Base-by-base conservation (phyloP, 1,140 invertebrate genomes). In the Calliphora vicina region DNA sequence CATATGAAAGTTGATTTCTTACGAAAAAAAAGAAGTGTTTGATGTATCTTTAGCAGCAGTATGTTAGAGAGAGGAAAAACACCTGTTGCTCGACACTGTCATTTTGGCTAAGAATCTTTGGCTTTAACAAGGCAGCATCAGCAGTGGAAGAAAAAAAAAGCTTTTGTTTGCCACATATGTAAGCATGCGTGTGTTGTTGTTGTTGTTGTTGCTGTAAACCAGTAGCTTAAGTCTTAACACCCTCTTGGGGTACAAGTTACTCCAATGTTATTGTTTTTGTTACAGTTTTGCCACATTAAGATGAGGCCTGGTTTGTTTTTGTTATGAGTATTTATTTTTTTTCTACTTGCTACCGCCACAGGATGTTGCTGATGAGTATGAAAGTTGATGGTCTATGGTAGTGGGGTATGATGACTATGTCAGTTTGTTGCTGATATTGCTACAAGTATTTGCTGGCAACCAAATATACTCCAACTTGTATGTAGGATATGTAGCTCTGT, bases 141-240 rank as follows among this genome's bases (percentile, higher is more conserved):
- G 15, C 12, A 17, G 12, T 6, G 12, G 12, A 43, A 43, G 5
- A n/a, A 43, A 43, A 43, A 43, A 43, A 17, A 50, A 50, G 12
- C 5, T 50, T 50, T 43, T 43, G n/a, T n/a, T n/a, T n/a, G n/a
- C n/a, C n/a, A n/a, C n/a, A n/a, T n/a, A n/a, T n/a, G n/a, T n/a
- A n/a, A n/a, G n/a, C n/a, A n/a, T n/a, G n/a, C n/a, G n/a, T n/a
- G n/a, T n/a, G n/a, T n/a, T n/a, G n/a, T n/a, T 35, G 12, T 4
- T 17, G 12, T 50, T 50, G 2, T 50, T 50, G n/a, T 17, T 67
- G 61, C 25, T 20, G n/a, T 23, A 67, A 45, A 78, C 74, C 74
- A 78, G 74, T 78, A 78, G 74, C 74, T 43, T 25, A n/a, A 74
- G 72, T n/a, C 27, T 35, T 35, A 78, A 78, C 74, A 78, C 74